Base-by-base conservation (phyloP, 2,888 invertebrate genomes). In the Salpingus planirostris region DNA sequence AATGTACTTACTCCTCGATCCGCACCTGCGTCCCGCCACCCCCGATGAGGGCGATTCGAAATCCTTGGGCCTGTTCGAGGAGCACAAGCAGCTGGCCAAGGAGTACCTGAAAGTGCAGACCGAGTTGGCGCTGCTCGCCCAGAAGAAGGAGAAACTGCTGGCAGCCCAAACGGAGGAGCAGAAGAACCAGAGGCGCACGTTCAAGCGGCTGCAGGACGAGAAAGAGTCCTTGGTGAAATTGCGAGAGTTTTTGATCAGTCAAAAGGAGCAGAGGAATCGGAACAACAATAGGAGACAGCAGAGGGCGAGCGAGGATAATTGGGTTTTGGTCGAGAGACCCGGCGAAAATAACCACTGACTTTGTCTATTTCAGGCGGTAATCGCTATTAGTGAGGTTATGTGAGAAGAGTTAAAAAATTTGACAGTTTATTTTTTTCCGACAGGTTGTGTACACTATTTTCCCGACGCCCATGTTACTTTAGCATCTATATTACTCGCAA, bases 61-160 rank as follows among this genome's bases (percentile, higher is more conserved):
- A 61, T 93, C 92, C 30, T 75, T 85, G 60, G 72, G 80, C 44
- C 84, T 93, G 53, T 93, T 85, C 59, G 80, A 90, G 45, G 86
- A 91, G 53, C 92, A 93, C 60, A 86, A 85, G 57, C 74, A 86
- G 65, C 66, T 91, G 46, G 89, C 89, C 34, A 80, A 88, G 62
- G 87, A 92, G 64, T 91, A 88, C 67, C 74, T 91, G 35, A 83
- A 82, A 65, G 71, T 75, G 41, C 87, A 89, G 67, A 87, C 88
- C 21, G 87, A 91, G 66, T 71, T 90, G 39, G 84, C 85, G 21
- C 78, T 85, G 53, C 70, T 88, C 35, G 77, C 80, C 40, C 82
- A 85, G 55, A 78, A 84, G 50, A 86, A 81, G 65, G 77, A 80
- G 44, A 80, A 83, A 55, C 66, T 88, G 41, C 73, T 85, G 44